A percentile compares a stretch with the other conserved stretches of the same genome.
Evolutionary conservation across 2,888 invertebrate species (phyloP).

Genomic region (Scaeva pyrastri): DNA sequence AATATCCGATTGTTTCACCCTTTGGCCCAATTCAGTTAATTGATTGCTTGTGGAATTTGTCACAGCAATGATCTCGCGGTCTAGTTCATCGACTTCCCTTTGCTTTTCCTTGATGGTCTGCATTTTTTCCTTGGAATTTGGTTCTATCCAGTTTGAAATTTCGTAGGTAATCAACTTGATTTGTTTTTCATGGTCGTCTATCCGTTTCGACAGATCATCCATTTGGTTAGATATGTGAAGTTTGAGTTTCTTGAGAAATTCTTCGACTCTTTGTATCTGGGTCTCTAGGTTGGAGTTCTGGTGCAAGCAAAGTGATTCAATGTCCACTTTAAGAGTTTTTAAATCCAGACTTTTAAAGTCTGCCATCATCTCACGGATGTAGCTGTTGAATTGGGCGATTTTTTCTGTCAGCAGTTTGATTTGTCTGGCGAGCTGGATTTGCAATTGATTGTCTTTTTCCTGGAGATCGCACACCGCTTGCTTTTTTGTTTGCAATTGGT

Average conservation of each 20-base stretch:
- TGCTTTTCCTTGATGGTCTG: slow-evolving; percentile 36
- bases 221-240: slow-evolving; percentile 34
- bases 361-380: slow-evolving; percentile 44
- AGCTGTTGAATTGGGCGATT: slow-evolving; percentile 69
- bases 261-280: not conserved
- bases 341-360: slow-evolving; percentile 52
- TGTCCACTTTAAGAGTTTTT: slow-evolving; percentile 44
- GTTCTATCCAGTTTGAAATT: slow-evolving; percentile 57
- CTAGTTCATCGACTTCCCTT: slow-evolving; percentile 35
- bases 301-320: slow-evolving; percentile 56
- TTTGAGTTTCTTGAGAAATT: slow-evolving; percentile 45
- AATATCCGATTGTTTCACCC: not conserved
- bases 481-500: slow-evolving; percentile 78
- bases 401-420: slow-evolving; percentile 79
- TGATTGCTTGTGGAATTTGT: slow-evolving; percentile 37
- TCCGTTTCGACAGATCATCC: slow-evolving; percentile 20
- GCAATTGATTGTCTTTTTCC: slow-evolving; percentile 79
- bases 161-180: slow-evolving; percentile 55
- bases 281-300: slow-evolving; percentile 47
- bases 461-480: slow-evolving; percentile 78
- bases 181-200: slow-evolving; percentile 38
- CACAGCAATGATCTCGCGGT: slow-evolving; percentile 46
- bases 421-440: slow-evolving; percentile 78
- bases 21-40: slow-evolving; percentile 25
- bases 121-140: slow-evolving; percentile 36